These are phyloP conservation scores for Drosophila pandora DNA, from an alignment of 1,140 invertebrate species.

Conservation along the genomic window DNA sequence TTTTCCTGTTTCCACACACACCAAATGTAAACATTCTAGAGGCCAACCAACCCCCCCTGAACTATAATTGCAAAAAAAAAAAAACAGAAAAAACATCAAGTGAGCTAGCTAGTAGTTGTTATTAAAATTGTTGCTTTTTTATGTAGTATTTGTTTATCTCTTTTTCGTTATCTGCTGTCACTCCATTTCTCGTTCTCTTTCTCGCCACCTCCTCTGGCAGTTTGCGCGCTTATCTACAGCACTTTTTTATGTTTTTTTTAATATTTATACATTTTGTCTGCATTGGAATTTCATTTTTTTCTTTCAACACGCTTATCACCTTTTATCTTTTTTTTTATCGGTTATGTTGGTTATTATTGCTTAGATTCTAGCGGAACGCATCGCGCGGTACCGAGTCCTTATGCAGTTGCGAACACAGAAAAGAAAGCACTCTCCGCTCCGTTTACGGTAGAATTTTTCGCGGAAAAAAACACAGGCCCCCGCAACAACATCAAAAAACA, in stretches of 20 bases:
- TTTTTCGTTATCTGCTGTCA: constrained; percentile 58
- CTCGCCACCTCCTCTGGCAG: constrained; percentile 32
- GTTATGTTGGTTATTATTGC: neutral
- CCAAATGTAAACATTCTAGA: constrained; percentile 72
- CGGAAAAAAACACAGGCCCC: neutral
- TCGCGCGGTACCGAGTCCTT: constrained; percentile 4
- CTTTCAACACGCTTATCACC: constrained; percentile 39
- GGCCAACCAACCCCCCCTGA: constrained; percentile 4
- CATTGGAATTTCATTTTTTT: constrained; percentile 68
- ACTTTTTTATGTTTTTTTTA: constrained; percentile 53
- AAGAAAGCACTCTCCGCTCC: neutral
- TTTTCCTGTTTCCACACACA: constrained; percentile 49
- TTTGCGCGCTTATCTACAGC: constrained; percentile 74
- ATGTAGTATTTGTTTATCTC: constrained; percentile 67
- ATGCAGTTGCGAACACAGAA: constrained; percentile 8
- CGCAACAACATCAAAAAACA: neutral
- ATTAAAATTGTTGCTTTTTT: constrained; percentile 59
- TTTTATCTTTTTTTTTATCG: constrained; percentile 8
- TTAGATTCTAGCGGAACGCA: neutral
- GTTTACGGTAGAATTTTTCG: constrained; percentile 1
- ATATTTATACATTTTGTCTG: constrained; percentile 44
- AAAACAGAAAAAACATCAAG: constrained; percentile 39
- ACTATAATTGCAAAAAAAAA: constrained; percentile 52
- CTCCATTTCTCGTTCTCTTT: constrained; percentile 33
- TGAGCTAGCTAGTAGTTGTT: constrained; percentile 49